Base-by-base conservation (phyloP, 1,140 invertebrate species). In the Andrena cerasifolii region DNA sequence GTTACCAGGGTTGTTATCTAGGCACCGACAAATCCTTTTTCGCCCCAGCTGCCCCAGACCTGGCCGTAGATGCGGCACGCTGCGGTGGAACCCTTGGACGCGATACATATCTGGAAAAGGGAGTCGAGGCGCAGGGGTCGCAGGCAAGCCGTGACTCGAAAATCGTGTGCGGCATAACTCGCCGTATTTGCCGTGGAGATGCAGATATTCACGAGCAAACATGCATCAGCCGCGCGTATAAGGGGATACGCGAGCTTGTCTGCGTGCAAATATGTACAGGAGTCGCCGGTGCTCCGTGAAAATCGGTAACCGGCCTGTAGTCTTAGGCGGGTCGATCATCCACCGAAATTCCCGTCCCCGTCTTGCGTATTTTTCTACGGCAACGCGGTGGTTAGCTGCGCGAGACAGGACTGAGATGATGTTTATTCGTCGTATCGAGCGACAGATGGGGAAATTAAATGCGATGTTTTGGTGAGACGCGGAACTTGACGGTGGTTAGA, bases 141-240 rank as follows among this genome's bases (percentile, higher is more conserved):
- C 16, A 8, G 26, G 24, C 26, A 45, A 36, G 73, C 56, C 73
- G 40, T n/a, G 63, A 67, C 36, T 67, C 51, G 73, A 75, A 75
- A 75, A 75, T 67, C 62, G 36, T 75, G 40, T 45, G 26, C 63
- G 26, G 63, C 63, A 67, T 67, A 67, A 68, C 74, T 78, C 61
- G 59, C 43, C 59, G 80, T 83, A 82, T 83, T 83, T 83, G 67
- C 81, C 63, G 31, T 66, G 26, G 74, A 51, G 74, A 83, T 83
- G 79, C 79, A 67, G 81, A 83, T 83, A 83, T 62, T 76, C 74
- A n/a, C 43, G 66, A 49, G 73, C 62, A 82, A 83, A 82, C 74
- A 82, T 82, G 67, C 74, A 83, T 82, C 61, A 45, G 56, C 21
- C 49, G 43, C 28, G 78, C 53, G 28, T 61, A 59, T 36, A 59